Evolutionary conservation across 2,113 vertebrate species (phyloP).

Genomic region (Gila orcuttii): DNA sequence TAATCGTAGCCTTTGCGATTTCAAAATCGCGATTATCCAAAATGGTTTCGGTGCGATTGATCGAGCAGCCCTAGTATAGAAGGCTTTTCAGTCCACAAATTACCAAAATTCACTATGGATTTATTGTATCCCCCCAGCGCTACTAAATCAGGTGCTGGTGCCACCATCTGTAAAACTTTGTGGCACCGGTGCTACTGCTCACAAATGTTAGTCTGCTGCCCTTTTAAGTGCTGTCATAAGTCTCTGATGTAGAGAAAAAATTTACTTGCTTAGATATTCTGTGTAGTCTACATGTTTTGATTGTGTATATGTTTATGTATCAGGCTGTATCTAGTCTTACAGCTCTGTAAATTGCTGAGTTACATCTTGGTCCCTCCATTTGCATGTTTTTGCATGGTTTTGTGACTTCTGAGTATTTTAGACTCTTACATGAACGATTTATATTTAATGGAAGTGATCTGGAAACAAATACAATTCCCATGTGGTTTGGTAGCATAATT

Average conservation of each 20-base stretch:
- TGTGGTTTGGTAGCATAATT: background rate
- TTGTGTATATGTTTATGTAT: background rate
- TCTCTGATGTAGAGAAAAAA: background rate
- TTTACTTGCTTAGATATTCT: background rate
- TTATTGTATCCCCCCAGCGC: no score
- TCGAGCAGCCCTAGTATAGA: no score
- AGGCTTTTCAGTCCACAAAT: no score
- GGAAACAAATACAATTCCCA: background rate
- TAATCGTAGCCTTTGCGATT: no score
- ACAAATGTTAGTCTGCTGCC: no score
- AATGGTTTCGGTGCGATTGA: no score
- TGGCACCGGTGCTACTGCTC: no score
- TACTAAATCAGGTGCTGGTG: no score
- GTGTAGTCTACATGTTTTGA: background rate
- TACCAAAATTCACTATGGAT: no score
- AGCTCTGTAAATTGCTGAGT: background rate
- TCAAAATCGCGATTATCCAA: no score
- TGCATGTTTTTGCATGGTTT: background rate
- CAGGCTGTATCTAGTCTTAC: background rate
- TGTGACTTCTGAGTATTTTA: background rate
- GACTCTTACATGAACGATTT: background rate
- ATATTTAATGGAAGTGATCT: background rate
- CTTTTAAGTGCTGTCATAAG: no score
- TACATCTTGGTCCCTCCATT: background rate
- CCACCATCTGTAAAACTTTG: no score